A percentile compares a stretch with the other conserved stretches of the same genome.
These are phyloP conservation scores for Prunella fulvescens DNA, from an alignment of 2,113 vertebrate species.

Conservation along the genomic window DNA sequence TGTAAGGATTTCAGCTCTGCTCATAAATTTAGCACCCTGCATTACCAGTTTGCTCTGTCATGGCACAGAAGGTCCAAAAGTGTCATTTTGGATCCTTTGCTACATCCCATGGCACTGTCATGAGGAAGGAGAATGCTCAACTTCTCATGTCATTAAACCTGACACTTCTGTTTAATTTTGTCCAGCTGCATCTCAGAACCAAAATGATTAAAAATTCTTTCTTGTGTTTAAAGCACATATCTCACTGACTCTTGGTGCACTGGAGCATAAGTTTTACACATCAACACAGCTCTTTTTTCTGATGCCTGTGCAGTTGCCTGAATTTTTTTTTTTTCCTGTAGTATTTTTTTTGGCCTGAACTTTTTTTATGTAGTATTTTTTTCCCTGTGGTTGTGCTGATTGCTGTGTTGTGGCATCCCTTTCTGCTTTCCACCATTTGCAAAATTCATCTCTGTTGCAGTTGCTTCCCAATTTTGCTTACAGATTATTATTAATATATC, in stretches of 20 bases:
- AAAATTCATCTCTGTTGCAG: background rate
- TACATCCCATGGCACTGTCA: background rate
- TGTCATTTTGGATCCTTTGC: background rate
- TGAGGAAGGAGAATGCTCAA: background rate
- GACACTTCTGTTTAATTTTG: background rate
- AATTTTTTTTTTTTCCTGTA: background rate
- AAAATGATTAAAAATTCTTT: background rate
- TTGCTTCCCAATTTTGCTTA: background rate
- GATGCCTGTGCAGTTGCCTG: background rate
- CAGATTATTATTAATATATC: background rate
- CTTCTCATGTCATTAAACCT: background rate
- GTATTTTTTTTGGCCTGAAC: no score
- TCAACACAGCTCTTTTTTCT: background rate
- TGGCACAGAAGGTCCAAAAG: background rate
- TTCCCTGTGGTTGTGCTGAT: accelerated
- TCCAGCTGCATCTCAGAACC: background rate
- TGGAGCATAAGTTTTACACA: background rate
- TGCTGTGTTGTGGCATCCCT: background rate
- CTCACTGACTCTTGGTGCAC: background rate
- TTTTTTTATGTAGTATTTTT: background rate
- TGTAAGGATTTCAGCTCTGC: background rate
- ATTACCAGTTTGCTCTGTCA: background rate
- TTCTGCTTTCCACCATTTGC: background rate
- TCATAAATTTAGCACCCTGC: background rate
- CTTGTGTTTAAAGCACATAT: background rate